Evolutionary conservation across 2,113 vertebrate species (phyloP).

Genomic region (Felis catus): F.catus_Fca126_mat1.0 CM031428.1:42941501-42942000

Average conservation of each 20-base stretch:
- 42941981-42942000: background rate
- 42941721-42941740: background rate
- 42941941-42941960: background rate
- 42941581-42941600: background rate
- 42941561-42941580: fast-evolving
- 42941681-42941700: too few relatives aligned
- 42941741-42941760: background rate
- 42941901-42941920: background rate
- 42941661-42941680: background rate
- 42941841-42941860: background rate
- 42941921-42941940: background rate
- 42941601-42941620: background rate
- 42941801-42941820: too few relatives aligned
- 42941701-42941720: background rate
- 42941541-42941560: background rate
- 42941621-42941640: background rate
- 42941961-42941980: background rate
- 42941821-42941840: fast-evolving
- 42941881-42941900: background rate
- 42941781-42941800: fast-evolving
- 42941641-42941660: background rate
- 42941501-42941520: fast-evolving
- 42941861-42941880: background rate
- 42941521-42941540: fast-evolving
- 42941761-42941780: background rate